These are phyloP conservation scores for Pteria penguin DNA, from an alignment of 2,888 invertebrate genomes.

Conservation along the genomic window DNA sequence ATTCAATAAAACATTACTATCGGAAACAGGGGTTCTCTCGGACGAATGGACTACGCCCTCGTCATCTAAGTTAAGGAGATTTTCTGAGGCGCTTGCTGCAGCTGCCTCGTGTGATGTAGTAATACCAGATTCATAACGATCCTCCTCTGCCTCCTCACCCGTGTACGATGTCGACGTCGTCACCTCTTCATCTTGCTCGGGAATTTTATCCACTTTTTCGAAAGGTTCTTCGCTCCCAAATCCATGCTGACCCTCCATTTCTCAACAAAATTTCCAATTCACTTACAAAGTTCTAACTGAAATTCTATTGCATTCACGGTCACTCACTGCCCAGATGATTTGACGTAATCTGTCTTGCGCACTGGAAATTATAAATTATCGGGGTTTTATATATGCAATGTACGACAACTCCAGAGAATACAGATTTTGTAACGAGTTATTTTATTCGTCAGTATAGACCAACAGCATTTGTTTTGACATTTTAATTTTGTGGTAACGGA, in stretches of 20 bases:
- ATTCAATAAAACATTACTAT: constrained; percentile 5
- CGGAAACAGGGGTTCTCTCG: constrained; percentile 2
- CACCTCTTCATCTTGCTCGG: constrained; percentile 66
- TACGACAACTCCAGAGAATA: neutral
- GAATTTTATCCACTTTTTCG: constrained; percentile 56
- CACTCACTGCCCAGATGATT: neutral
- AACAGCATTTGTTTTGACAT: neutral
- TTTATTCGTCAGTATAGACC: neutral
- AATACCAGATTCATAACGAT: constrained; percentile 63
- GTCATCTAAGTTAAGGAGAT: constrained; percentile 28
- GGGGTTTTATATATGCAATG: neutral
- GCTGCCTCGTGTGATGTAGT: constrained; percentile 24
- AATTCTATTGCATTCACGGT: neutral
- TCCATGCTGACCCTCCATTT: neutral
- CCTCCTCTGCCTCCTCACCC: constrained; percentile 67
- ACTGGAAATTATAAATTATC: neutral
- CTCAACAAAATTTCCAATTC: neutral
- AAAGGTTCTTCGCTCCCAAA: constrained; percentile 46
- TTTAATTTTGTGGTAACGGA: neutral
- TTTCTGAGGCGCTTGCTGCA: constrained; percentile 18
- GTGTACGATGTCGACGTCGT: constrained; percentile 66
- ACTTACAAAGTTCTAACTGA: neutral
- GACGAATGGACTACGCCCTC: neutral
- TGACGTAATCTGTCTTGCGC: constrained; percentile 13
- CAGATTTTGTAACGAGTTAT: neutral